These are phyloP conservation scores for Euplagia quadripunctaria DNA, from an alignment of 2,888 invertebrate species.

Conservation along the genomic window DNA sequence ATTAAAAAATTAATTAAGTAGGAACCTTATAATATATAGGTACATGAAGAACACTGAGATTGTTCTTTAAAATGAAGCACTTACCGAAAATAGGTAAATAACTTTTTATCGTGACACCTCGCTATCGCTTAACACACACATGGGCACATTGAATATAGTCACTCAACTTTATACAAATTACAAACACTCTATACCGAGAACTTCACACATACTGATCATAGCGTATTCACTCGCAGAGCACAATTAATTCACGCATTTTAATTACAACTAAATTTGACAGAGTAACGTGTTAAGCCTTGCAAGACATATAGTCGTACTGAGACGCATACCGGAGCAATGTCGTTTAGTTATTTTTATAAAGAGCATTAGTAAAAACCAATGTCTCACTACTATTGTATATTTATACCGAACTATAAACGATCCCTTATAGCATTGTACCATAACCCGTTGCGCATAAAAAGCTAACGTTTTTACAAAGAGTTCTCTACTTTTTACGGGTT, in stretches of 20 bases:
- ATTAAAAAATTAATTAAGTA: too few relatives aligned
- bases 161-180: slow-evolving; percentile 15
- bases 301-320: slow-evolving; percentile 78
- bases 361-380: slow-evolving; percentile 75
- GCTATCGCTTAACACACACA: slow-evolving; percentile 3
- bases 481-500: slow-evolving; percentile 79
- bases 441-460: slow-evolving; percentile 76
- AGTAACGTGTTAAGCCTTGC: slow-evolving; percentile 60
- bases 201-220: slow-evolving; percentile 15
- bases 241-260: slow-evolving; percentile 16
- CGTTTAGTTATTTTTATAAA: slow-evolving; percentile 73
- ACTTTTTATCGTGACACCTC: slow-evolving; percentile 16
- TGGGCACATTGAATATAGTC: background rate
- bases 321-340: slow-evolving; percentile 63
- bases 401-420: slow-evolving; percentile 79
- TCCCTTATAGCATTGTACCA: slow-evolving; percentile 65
- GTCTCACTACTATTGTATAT: slow-evolving; percentile 75
- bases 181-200: slow-evolving; percentile 15
- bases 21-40: too few relatives aligned
- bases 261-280: slow-evolving; percentile 41
- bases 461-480: slow-evolving; percentile 63
- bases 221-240: slow-evolving; percentile 4
- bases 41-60: too few relatives aligned
- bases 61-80: background rate
- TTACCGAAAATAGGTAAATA: slow-evolving; percentile 21